These are phyloP conservation scores for Lasioglossum villosulum DNA, from an alignment of 2,888 invertebrate species.

Conservation along the genomic window DNA sequence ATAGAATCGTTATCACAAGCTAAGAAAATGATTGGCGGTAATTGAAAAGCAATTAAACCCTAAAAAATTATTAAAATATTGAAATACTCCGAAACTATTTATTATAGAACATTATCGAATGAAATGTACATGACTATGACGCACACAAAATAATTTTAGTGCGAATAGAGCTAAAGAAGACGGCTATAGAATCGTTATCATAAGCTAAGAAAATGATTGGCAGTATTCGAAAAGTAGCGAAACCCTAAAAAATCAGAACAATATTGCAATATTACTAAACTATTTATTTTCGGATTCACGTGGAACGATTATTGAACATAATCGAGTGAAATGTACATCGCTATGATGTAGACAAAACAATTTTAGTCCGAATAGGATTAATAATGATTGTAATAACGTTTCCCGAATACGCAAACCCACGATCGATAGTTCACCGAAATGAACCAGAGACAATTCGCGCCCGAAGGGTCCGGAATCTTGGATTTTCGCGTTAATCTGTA, in stretches of 20 bases:
- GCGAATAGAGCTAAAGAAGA: not conserved
- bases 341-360: too few species aligned
- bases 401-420: not conserved
- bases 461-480: not conserved
- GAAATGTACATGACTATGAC: not conserved
- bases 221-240: too few species aligned
- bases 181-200: not conserved
- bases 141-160: not conserved
- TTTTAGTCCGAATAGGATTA: not conserved
- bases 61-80: not conserved
- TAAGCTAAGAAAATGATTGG: not conserved
- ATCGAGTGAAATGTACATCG: too few species aligned
- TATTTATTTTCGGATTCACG: too few species aligned
- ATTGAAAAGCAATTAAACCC: not conserved
- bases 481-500: not conserved
- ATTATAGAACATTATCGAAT: not conserved
- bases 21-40: not conserved
- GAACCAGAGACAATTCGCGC: not conserved
- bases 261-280: too few species aligned
- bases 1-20: not conserved
- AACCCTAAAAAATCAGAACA: too few species aligned
- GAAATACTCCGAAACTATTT: not conserved
- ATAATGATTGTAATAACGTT: not conserved
- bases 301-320: too few species aligned
- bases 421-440: not conserved